phyloP scores from a whole-genome alignment of 2,113 vertebrate species.

The Egretta garzetta region DNA sequence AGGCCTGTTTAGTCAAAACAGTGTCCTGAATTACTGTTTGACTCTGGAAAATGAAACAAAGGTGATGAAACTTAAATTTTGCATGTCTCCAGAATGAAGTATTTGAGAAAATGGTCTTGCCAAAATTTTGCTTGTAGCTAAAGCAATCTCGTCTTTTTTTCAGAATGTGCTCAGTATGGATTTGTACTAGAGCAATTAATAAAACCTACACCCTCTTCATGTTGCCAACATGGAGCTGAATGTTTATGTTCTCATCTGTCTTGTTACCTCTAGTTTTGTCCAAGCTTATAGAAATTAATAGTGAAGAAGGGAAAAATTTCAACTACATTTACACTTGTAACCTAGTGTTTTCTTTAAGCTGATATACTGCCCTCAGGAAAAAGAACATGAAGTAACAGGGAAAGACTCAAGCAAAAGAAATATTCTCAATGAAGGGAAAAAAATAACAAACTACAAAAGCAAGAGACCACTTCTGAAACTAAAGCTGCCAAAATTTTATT shows the following conservation, averaged over 20 bases:
- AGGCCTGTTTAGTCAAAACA: neutral
- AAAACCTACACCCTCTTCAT: neutral
- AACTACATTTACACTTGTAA: neutral
- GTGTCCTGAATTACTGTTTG: neutral
- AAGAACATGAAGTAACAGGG: neutral
- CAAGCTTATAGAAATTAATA: neutral
- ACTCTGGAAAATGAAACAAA: neutral
- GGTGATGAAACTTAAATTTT: neutral
- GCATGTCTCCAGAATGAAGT: fast-evolving
- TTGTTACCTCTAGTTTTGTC: neutral
- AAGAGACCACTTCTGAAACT: neutral
- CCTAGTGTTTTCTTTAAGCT: neutral
- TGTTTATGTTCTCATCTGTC: neutral
- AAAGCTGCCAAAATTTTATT: neutral
- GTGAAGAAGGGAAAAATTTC: neutral
- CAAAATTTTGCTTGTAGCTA: neutral
- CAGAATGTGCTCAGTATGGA: neutral
- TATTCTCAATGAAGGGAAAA: neutral
- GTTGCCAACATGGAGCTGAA: neutral
- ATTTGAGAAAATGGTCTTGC: neutral
- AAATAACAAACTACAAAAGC: neutral
- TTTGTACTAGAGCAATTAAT: neutral
- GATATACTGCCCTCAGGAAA: neutral
- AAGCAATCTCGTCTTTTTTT: neutral
- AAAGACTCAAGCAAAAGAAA: neutral